Percentiles rank a stretch among this genome's conserved stretches.
These are phyloP conservation scores for Eubasilissa splendida DNA, from an alignment of 2,888 invertebrate species.

Conservation along the genomic window DNA sequence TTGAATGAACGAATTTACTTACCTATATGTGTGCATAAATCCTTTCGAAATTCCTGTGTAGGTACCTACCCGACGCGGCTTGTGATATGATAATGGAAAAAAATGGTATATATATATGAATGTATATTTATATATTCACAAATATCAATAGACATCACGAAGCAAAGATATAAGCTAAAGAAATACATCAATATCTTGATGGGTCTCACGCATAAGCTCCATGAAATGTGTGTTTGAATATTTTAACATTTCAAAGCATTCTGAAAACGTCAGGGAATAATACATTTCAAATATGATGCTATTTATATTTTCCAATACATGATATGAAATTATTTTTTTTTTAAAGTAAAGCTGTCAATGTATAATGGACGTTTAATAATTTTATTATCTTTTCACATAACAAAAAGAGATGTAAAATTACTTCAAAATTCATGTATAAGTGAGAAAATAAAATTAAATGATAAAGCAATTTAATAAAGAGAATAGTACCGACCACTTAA, in stretches of 20 bases:
- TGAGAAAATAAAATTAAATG: too few species aligned
- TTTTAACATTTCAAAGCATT: neutral
- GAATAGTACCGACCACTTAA: too few species aligned
- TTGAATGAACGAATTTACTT: too few species aligned
- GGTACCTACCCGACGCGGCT: neutral
- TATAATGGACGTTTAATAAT: too few species aligned
- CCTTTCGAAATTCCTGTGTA: neutral
- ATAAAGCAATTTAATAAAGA: too few species aligned
- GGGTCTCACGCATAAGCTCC: neutral
- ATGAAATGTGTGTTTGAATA: conserved; percentile 1
- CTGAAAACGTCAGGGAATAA: neutral
- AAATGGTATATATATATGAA: neutral
- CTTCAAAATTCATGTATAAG: too few species aligned
- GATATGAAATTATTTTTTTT: too few species aligned
- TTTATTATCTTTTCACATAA: too few species aligned
- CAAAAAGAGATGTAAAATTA: too few species aligned
- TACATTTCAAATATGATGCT: neutral
- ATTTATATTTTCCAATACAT: neutral
- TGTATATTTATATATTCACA: neutral
- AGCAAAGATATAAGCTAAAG: neutral
- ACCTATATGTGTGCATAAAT: too few species aligned
- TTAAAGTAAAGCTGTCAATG: too few species aligned
- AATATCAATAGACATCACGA: neutral
- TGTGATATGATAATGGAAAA: neutral
- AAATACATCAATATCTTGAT: neutral